These are phyloP conservation scores for Merluccius polli DNA, from an alignment of 2,797 vertebrate species.

Conservation along the genomic window DNA sequence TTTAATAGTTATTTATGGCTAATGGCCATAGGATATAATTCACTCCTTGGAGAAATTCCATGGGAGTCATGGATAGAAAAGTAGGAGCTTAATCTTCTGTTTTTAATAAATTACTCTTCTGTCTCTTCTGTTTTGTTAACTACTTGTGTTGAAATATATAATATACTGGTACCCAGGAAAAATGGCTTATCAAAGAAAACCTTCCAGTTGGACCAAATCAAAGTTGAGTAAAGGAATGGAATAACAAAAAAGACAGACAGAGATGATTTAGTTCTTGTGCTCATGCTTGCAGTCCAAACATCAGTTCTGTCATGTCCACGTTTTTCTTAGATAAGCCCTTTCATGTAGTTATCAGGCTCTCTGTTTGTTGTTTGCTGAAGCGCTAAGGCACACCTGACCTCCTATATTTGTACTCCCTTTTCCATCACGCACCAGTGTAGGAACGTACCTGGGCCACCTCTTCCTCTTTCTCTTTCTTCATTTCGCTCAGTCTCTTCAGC, in stretches of 20 bases:
- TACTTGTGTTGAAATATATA: no score
- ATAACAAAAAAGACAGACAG: no score
- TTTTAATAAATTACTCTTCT: background rate
- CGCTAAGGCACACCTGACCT: background rate
- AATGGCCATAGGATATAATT: background rate
- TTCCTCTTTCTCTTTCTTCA: constrained; percentile 75
- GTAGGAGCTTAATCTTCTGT: background rate
- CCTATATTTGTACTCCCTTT: background rate
- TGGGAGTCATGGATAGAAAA: background rate
- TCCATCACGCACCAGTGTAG: background rate
- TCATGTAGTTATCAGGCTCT: background rate
- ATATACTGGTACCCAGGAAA: no score
- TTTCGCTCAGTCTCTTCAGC: constrained; percentile 79
- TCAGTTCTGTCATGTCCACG: background rate
- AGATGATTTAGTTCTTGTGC: no score
- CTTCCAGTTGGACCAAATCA: no score
- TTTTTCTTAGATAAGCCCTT: background rate
- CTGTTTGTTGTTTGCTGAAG: background rate
- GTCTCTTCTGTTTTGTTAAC: no score
- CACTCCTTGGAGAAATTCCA: no score
- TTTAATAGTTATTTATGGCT: background rate
- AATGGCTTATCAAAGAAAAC: no score
- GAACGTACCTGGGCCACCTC: constrained; percentile 75
- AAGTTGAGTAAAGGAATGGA: no score
- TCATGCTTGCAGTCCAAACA: background rate